Conservation (phyloP, 2,888 invertebrate species). For the Stegana nigrithorax region DNA sequence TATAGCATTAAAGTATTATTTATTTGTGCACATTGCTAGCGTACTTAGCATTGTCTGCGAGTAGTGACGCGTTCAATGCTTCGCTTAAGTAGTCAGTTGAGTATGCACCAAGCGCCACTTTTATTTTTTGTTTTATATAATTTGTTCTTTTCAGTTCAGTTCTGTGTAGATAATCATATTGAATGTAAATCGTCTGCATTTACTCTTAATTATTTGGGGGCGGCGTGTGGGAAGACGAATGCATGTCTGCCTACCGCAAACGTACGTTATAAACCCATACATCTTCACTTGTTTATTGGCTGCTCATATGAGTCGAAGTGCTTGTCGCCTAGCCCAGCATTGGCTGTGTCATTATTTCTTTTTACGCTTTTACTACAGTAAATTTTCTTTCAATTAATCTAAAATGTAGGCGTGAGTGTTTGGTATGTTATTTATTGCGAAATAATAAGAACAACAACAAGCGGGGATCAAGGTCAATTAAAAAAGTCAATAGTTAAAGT, state of each 20-base stretch:
- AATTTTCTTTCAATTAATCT: slow-evolving; percentile 42
- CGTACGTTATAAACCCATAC: too few species aligned
- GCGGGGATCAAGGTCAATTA: slow-evolving; percentile 32
- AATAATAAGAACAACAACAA: neutral
- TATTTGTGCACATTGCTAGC: slow-evolving; percentile 2
- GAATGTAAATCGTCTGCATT: neutral
- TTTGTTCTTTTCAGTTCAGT: too few species aligned
- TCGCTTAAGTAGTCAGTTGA: too few species aligned
- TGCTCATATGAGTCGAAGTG: neutral
- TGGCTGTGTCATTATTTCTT: slow-evolving; percentile 9
- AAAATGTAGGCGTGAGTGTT: slow-evolving; percentile 24
- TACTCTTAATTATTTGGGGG: neutral
- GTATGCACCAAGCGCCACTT: too few species aligned
- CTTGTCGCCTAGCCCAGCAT: slow-evolving; percentile 36
- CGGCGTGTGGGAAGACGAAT: too few species aligned
- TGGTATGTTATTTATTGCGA: slow-evolving; percentile 30
- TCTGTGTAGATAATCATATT: neutral
- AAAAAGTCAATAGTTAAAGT: slow-evolving; percentile 26
- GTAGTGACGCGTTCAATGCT: too few species aligned
- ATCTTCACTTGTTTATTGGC: slow-evolving; percentile 20
- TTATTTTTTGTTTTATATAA: too few species aligned
- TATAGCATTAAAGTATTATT: slow-evolving; percentile 4
- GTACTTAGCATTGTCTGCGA: too few species aligned
- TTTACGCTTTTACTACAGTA: neutral
- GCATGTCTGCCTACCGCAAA: too few species aligned